These are phyloP conservation scores for Atethmia centrago DNA, from an alignment of 2,888 invertebrate genomes.

Conservation along the genomic window DNA sequence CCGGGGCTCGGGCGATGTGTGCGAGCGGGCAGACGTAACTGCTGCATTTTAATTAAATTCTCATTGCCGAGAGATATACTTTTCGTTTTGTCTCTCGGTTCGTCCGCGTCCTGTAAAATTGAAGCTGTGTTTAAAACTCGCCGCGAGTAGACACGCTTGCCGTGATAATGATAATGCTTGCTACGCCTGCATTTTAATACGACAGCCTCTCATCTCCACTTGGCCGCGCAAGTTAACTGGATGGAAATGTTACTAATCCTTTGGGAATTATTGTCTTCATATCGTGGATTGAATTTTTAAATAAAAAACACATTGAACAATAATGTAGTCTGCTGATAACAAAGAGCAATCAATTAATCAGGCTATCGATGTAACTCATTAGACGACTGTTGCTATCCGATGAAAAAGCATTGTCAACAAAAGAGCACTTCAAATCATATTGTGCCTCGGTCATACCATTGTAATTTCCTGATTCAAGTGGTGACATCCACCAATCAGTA, in stretches of 20 bases:
- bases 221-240: constrained; percentile 55
- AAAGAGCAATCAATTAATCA: constrained; percentile 1
- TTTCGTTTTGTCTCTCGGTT: constrained; percentile 72
- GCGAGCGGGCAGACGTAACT: constrained; percentile 65
- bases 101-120: constrained; percentile 73
- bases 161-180: constrained; percentile 73
- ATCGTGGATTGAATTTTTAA: too few species aligned
- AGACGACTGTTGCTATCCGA: constrained; percentile 4
- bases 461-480: constrained; percentile 42
- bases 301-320: background rate
- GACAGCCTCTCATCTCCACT: constrained; percentile 63
- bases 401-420: constrained; percentile 24
- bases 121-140: constrained; percentile 71
- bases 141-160: constrained; percentile 65
- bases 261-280: background rate
- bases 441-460: constrained; percentile 28
- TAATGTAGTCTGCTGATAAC: background rate
- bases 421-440: constrained; percentile 25
- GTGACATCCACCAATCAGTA: constrained; percentile 19
- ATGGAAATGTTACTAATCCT: constrained; percentile 49
- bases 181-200: constrained; percentile 73
- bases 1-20: constrained; percentile 29
- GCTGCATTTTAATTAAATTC: constrained; percentile 84
- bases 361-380: background rate
- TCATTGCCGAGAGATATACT: constrained; percentile 72